A percentile compares a stretch with the other conserved stretches of the same genome.
Conservation (phyloP, 1,140 invertebrate genomes). For the Aphis gossypii region DNA sequence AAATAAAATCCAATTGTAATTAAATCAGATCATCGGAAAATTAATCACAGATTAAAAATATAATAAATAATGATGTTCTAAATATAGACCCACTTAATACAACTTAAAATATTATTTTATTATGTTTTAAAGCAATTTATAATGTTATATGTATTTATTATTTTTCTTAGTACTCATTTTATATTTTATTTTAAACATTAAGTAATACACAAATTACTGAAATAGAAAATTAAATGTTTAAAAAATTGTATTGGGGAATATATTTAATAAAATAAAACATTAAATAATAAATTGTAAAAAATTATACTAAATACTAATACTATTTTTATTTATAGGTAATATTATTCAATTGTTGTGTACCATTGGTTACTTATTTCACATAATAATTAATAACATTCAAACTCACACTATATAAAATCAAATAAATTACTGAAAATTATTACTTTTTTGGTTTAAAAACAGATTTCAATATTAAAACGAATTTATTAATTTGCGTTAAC, state of each 20-base stretch:
- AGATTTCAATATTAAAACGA: background rate
- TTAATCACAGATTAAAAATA: too few species aligned
- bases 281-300: background rate
- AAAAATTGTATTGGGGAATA: background rate
- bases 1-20: background rate
- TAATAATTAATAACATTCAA: background rate
- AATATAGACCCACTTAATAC: background rate
- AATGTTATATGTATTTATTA: background rate
- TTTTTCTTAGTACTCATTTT: background rate
- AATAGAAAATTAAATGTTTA: background rate
- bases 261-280: too few species aligned
- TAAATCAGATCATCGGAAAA: background rate
- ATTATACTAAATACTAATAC: too few species aligned
- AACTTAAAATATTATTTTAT: background rate
- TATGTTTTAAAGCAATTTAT: background rate
- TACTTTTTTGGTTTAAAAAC: background rate
- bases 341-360: too few species aligned
- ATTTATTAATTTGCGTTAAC: background rate
- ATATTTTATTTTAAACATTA: background rate
- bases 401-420: background rate
- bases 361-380: background rate
- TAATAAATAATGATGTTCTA: background rate
- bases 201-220: background rate
- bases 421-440: background rate
- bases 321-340: too few species aligned